A percentile compares a stretch with the other conserved stretches of the same genome.
Conservation (phyloP, 2,888 invertebrate species). For the Pristionchus mayeri region DNA sequence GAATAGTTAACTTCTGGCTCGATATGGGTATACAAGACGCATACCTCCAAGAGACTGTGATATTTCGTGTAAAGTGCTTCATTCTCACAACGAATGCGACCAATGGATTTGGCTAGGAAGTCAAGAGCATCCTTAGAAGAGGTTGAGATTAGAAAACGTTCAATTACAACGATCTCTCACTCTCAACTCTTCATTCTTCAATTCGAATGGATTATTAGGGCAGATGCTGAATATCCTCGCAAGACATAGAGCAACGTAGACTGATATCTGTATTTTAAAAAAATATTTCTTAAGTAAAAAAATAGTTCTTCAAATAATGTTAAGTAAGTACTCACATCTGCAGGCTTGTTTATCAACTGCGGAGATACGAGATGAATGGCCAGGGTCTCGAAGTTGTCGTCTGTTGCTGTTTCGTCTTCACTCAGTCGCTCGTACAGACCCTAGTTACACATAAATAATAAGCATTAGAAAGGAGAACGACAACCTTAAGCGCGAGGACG, state of each 20-base stretch:
- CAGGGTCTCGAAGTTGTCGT: constrained; percentile 8
- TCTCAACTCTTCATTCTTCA: constrained; percentile 14
- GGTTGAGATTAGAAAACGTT: too few species aligned
- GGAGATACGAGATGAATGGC: neutral
- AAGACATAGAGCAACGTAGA: constrained; percentile 20
- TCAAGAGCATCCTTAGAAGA: neutral
- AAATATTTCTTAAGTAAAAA: too few species aligned
- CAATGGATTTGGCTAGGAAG: constrained; percentile 1
- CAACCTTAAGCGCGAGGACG: constrained; percentile 15
- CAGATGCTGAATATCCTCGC: neutral
- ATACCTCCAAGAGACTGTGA: constrained; percentile 33
- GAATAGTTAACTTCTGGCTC: neutral
- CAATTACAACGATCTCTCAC: neutral
- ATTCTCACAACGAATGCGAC: constrained; percentile 18
- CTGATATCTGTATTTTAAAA: neutral
- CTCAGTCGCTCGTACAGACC: neutral
- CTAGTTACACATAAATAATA: too few species aligned
- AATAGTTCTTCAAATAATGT: too few species aligned
- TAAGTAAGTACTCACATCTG: constrained; percentile 34
- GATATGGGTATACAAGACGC: neutral
- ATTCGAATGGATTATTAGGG: constrained; percentile 11
- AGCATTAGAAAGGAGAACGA: neutral
- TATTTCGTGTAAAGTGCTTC: constrained; percentile 16
- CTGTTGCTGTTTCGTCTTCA: constrained; percentile 1
- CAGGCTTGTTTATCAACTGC: constrained; percentile 9